A percentile compares a stretch with the other conserved stretches of the same genome.
Conservation (phyloP, 1,140 invertebrate species). For the Eriosoma lanigerum region DNA sequence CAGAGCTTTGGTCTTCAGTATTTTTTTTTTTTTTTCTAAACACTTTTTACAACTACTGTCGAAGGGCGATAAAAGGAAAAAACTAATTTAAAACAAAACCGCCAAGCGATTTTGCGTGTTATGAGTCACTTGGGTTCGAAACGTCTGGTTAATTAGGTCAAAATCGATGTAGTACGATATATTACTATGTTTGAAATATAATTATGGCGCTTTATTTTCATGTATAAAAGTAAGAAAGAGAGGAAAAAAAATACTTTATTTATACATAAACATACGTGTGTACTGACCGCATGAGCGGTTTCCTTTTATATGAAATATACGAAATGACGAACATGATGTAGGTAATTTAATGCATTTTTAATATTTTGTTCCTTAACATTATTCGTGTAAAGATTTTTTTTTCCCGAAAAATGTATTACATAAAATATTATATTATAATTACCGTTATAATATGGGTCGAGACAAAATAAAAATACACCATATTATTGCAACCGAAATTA, state of each 20-base stretch:
- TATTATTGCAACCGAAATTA: too few relatives aligned
- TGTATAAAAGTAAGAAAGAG: neutral
- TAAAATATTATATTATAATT: too few relatives aligned
- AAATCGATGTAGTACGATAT: neutral
- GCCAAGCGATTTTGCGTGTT: conserved; percentile 17
- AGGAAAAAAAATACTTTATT: neutral
- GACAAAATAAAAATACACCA: too few relatives aligned
- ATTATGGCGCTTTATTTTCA: too few relatives aligned
- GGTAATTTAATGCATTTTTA: neutral
- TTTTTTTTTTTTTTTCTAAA: too few relatives aligned
- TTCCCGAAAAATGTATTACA: too few relatives aligned
- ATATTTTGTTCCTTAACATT: too few relatives aligned
- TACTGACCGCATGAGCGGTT: neutral
- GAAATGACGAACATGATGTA: neutral
- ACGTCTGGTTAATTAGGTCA: conserved; percentile 18
- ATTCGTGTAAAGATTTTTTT: too few relatives aligned
- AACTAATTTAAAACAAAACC: conserved; percentile 41
- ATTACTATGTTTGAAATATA: too few relatives aligned
- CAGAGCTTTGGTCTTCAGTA: too few relatives aligned
- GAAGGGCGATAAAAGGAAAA: conserved; percentile 28
- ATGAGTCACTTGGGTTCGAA: conserved; percentile 25
- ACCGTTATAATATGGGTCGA: too few relatives aligned
- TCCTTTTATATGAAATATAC: neutral
- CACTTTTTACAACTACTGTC: neutral
- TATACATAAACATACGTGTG: neutral